phyloP scores from a whole-genome alignment of 1,140 invertebrate genomes.

The Globodera rostochiensis region DNA sequence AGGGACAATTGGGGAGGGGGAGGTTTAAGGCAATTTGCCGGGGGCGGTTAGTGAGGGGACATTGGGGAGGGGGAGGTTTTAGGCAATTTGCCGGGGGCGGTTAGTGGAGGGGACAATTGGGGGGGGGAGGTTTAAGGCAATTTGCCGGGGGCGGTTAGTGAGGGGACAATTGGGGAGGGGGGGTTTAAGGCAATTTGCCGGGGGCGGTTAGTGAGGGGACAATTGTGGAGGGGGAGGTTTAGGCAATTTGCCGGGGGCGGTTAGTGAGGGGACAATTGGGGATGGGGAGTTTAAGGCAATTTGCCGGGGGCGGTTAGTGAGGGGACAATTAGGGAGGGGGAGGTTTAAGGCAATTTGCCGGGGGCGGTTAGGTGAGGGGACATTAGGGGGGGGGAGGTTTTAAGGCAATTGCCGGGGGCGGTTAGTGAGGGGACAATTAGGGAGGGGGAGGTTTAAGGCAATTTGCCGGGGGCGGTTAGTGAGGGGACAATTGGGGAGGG shows the following conservation, averaged over 20 bases:
- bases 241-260: neutral
- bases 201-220: neutral
- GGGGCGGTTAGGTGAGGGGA: neutral
- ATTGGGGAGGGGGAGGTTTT: neutral
- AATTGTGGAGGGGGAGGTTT: neutral
- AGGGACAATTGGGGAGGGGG: neutral
- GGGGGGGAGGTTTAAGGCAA: too few species aligned
- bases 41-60: neutral
- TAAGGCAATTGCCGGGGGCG: neutral
- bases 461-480: neutral
- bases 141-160: neutral
- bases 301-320: neutral
- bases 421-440: neutral
- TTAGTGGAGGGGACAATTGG: neutral
- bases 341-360: too few species aligned
- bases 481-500: neutral
- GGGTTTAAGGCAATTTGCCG: too few species aligned
- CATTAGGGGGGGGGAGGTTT: neutral
- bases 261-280: neutral
- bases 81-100: neutral
- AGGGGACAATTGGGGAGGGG: neutral
- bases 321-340: neutral
- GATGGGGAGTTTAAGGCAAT: too few species aligned
- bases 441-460: too few species aligned
- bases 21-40: too few species aligned